These are phyloP conservation scores for Phaenicophaeus curvirostris DNA, from an alignment of 2,797 vertebrate species.

Conservation along the genomic window DNA sequence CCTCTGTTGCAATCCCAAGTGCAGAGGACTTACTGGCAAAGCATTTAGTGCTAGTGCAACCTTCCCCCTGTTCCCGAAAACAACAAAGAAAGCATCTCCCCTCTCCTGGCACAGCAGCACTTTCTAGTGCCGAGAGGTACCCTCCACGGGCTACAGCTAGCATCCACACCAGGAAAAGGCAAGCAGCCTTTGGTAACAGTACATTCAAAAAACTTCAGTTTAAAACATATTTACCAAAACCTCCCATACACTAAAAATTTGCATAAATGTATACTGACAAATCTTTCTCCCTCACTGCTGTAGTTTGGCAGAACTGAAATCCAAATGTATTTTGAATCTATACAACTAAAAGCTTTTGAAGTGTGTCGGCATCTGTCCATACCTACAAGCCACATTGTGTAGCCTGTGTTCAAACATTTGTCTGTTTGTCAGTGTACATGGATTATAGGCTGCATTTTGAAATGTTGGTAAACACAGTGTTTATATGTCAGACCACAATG, in stretches of 20 bases:
- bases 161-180: neutral
- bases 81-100: neutral
- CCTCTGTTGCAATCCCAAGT: neutral
- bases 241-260: constrained; percentile 19
- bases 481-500: constrained; percentile 71
- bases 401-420: constrained; percentile 44
- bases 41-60: neutral
- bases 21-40: neutral
- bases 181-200: neutral
- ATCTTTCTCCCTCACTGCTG: neutral
- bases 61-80: neutral
- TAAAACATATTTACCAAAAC: constrained; percentile 38
- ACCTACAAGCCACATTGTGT: constrained; percentile 3
- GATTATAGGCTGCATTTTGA: constrained; percentile 77
- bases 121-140: neutral
- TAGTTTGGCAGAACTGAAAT: constrained; percentile 31
- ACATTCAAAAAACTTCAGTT: neutral
- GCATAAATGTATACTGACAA: constrained; percentile 29
- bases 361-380: constrained; percentile 28
- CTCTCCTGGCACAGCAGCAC: neutral
- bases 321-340: constrained; percentile 3
- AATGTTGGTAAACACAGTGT: constrained; percentile 79
- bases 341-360: constrained; percentile 52
- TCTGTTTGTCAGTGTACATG: constrained; percentile 40
- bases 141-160: rapidly evolving